These are phyloP conservation scores for Cephalopachus bancanus DNA, from an alignment of 2,797 vertebrate genomes.

Conservation along the genomic window DNA sequence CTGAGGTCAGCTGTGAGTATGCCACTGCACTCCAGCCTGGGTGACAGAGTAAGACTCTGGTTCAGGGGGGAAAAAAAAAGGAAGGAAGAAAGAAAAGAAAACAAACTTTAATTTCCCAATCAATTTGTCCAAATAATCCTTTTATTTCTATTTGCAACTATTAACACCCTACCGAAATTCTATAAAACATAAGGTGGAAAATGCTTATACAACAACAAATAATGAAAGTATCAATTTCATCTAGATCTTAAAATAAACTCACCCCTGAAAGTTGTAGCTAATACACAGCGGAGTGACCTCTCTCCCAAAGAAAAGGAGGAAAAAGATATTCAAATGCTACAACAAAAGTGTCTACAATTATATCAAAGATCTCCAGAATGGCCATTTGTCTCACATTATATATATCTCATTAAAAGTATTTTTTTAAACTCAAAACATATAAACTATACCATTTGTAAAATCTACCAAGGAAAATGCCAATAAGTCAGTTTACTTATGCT, in stretches of 20 bases:
- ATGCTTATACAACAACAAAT: background rate
- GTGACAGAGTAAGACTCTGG: no score
- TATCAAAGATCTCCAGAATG: background rate
- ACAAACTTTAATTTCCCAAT: background rate
- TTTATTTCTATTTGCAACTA: background rate
- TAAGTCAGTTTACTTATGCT: background rate
- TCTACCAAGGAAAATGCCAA: background rate
- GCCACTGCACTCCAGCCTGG: no score
- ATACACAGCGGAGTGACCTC: background rate
- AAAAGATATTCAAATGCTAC: background rate
- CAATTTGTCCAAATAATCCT: background rate
- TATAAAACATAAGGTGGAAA: background rate
- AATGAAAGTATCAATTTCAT: background rate
- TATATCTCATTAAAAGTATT: background rate
- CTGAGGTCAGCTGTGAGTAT: no score
- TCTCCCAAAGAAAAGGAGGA: background rate
- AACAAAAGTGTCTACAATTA: background rate
- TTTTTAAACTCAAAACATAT: background rate
- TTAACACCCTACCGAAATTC: constrained; percentile 43
- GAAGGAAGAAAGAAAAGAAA: no score
- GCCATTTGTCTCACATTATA: background rate
- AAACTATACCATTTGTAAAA: background rate
- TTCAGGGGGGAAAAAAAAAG: no score
- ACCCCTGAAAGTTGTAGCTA: background rate
- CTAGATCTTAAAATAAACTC: constrained; percentile 13